Conservation (phyloP, 2,888 invertebrate genomes). For the Pogonocherus hispidulus region DNA sequence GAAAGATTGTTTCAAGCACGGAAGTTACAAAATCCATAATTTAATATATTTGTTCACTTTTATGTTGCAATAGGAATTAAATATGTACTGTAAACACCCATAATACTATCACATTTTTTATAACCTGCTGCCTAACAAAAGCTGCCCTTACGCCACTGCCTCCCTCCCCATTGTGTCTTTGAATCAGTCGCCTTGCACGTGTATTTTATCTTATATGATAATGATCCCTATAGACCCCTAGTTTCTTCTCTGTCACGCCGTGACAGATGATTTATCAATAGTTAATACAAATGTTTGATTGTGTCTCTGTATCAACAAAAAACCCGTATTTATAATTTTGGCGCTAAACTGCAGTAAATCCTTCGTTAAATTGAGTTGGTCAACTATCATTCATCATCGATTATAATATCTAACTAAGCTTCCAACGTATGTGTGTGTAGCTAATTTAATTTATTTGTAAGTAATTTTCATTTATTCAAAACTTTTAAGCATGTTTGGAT, state of each 20-base stretch:
- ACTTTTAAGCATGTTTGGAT: constrained; percentile 57
- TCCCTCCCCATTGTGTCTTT: constrained; percentile 10
- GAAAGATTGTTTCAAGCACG: no score
- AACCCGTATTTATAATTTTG: constrained; percentile 10
- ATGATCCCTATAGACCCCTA: constrained; percentile 21
- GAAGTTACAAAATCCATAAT: no score
- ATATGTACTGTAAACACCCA: no score
- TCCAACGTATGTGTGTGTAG: not conserved
- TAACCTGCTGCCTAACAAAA: no score
- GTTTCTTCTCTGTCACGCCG: constrained; percentile 19
- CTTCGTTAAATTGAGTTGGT: not conserved
- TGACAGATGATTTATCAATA: constrained; percentile 56
- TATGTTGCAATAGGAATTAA: no score
- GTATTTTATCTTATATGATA: constrained; percentile 40
- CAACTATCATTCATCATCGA: not conserved
- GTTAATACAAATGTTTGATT: constrained; percentile 36
- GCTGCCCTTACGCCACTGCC: constrained; percentile 29
- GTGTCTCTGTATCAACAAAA: constrained; percentile 24
- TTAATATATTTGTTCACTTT: no score
- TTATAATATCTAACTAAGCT: not conserved
- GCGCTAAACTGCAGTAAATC: not conserved
- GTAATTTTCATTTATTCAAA: constrained; percentile 4
- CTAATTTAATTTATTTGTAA: not conserved
- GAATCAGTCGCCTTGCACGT: constrained; percentile 18
- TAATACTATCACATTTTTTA: no score